Evolutionary conservation across 2,797 vertebrate genomes (phyloP).

Genomic region (Moxostoma hubbsi): DNA sequence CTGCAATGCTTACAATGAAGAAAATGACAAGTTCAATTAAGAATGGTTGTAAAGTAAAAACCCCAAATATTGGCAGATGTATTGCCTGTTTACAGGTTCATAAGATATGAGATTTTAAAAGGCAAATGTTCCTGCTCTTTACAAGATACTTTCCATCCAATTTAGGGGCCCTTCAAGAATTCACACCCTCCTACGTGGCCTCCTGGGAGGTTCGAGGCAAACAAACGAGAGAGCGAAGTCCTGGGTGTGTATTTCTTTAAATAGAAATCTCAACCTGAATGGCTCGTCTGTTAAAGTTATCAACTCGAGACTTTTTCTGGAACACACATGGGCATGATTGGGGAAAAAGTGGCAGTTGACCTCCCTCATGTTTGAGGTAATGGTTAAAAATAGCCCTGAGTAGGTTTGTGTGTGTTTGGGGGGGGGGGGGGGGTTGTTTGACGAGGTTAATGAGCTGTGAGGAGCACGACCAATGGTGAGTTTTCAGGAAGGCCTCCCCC

Average conservation of each 20-base stretch:
- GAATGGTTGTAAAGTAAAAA: slow-evolving; percentile 37
- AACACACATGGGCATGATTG: slow-evolving; percentile 63
- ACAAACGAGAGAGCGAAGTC: slow-evolving; percentile 55
- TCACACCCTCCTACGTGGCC: slow-evolving; percentile 45
- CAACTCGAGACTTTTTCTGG: slow-evolving; percentile 37
- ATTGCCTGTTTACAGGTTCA: slow-evolving; percentile 40
- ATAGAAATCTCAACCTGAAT: slow-evolving; percentile 60
- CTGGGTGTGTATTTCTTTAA: slow-evolving; percentile 56
- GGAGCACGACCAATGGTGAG: slow-evolving; percentile 47
- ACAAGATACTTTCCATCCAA: slow-evolving; percentile 60
- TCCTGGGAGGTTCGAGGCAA: slow-evolving; percentile 51
- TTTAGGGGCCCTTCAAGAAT: slow-evolving; percentile 54
- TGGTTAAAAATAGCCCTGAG: slow-evolving; percentile 69
- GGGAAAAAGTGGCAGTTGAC: slow-evolving; percentile 42
- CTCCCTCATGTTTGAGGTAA: slow-evolving; percentile 41
- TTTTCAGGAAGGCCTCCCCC: slow-evolving; percentile 48
- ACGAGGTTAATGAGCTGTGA: slow-evolving; percentile 61
- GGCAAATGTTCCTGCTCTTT: slow-evolving; percentile 52
- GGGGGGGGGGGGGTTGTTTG: slow-evolving; percentile 54
- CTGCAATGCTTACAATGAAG: background rate
- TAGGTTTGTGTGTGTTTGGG: slow-evolving; percentile 44
- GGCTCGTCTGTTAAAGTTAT: slow-evolving; percentile 60
- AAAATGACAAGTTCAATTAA: slow-evolving; percentile 41
- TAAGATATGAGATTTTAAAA: slow-evolving; percentile 45
- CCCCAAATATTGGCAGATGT: slow-evolving; percentile 18